These are phyloP conservation scores for Parotia lawesii DNA, from an alignment of 2,113 vertebrate species.

Conservation along the genomic window DNA sequence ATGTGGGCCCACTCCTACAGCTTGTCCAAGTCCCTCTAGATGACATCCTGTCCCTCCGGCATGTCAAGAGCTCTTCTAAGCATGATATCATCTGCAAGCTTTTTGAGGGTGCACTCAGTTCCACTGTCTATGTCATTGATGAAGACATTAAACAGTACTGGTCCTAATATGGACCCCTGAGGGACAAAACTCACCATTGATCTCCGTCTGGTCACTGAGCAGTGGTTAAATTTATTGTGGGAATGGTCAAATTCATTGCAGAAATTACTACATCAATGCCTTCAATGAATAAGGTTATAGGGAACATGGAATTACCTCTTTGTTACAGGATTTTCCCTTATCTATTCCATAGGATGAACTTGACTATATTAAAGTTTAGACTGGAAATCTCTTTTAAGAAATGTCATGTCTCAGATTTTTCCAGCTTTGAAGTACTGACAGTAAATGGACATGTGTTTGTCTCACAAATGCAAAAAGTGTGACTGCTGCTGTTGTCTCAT, in stretches of 20 bases:
- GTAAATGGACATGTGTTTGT: neutral
- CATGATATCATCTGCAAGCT: neutral
- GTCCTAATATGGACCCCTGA: fast-evolving
- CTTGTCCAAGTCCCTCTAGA: neutral
- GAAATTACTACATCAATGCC: neutral
- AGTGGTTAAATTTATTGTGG: neutral
- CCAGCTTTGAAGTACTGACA: neutral
- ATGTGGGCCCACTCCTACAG: fast-evolving
- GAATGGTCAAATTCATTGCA: neutral
- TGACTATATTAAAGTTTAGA: neutral
- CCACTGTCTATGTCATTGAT: neutral
- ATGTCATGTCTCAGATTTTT: neutral
- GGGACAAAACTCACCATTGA: neutral
- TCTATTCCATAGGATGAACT: neutral
- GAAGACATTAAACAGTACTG: neutral
- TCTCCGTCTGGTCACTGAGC: neutral
- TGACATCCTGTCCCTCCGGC: neutral
- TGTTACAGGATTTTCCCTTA: neutral
- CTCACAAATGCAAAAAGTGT: neutral
- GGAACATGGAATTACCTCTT: neutral
- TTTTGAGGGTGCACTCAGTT: neutral
- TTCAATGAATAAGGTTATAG: neutral
- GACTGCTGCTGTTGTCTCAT: neutral
- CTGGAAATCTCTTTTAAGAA: neutral
- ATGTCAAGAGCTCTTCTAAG: neutral